Base-by-base conservation (phyloP, 2,888 invertebrate genomes). In the Drosophila colorata region DNA sequence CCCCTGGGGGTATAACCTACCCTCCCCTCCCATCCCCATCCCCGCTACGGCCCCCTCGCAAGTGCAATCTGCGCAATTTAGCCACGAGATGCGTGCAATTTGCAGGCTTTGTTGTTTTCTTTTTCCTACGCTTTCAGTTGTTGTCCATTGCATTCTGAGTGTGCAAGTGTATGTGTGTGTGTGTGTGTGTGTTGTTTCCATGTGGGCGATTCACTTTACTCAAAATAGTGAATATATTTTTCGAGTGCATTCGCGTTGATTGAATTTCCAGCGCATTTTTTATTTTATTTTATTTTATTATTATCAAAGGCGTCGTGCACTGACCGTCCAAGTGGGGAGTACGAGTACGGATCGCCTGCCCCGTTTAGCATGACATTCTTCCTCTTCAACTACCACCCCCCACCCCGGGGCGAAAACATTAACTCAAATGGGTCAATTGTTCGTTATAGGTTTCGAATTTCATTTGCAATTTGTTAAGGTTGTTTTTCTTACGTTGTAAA, bases 391-490 rank as follows among this genome's bases (percentile, higher is more conserved):
- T 14, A 23, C 9, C 8, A 2, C 8, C 9, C 46, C 18, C 41
- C 16, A 33, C n/a, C 41, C 44, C 38, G 7, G 40, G 40, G 43
- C 41, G 52, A 57, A 52, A 56, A 56, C 48, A 70, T 69, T 60
- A 67, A 47, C 59, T 58, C 74, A 78, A 78, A 78, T 78, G 56
- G 78, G 78, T 78, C 78, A 78, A 80, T 80, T 78, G 78, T 69
- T 80, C 61, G 60, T 74, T 80, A 78, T 80, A 78, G 74, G 64
- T 78, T 74, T 73, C 48, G 44, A 80, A 78, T 78, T 73, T 57
- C 58, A 67, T 65, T 80, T 73, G 78, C 78, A 77, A 80, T 80
- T 72, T 75, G 43, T 61, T 60, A 60, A 25, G 43, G 33, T 33
- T 13, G 3, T 13, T 4, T 33, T 41, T 33, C 35, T 49, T 3